phyloP scores from a whole-genome alignment of 2,113 vertebrate genomes.

The Limanda limanda region DNA sequence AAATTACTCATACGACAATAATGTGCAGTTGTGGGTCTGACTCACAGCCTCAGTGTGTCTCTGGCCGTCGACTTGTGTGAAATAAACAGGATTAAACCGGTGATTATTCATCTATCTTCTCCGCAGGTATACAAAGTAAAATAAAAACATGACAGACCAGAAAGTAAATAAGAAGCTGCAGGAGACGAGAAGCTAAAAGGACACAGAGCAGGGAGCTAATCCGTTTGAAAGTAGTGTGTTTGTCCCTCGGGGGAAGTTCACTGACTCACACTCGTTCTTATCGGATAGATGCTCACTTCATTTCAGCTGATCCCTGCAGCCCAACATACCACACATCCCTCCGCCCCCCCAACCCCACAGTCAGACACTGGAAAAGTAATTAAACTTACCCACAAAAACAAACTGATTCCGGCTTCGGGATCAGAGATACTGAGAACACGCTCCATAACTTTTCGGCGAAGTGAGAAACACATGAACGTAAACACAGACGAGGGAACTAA shows the following conservation, averaged over 20 bases:
- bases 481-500: constrained; percentile 1
- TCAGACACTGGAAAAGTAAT: constrained; percentile 33
- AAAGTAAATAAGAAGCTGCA: constrained; percentile 1
- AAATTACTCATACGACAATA: too few species aligned
- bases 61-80: too few species aligned
- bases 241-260: constrained; percentile 6
- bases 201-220: background rate
- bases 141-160: background rate
- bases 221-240: constrained; percentile 13
- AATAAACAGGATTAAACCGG: too few species aligned
- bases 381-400: constrained; percentile 34
- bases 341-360: background rate
- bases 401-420: constrained; percentile 47
- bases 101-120: background rate
- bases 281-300: constrained; percentile 34
- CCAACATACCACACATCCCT: constrained; percentile 13
- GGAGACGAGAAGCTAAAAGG: background rate
- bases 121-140: background rate
- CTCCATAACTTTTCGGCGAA: too few species aligned
- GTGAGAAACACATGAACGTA: background rate
- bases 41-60: too few species aligned
- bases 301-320: constrained; percentile 29
- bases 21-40: too few species aligned
- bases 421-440: constrained; percentile 1
- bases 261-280: constrained; percentile 8